Conservation (phyloP, 2,113 vertebrate species). For the Meriones unguiculatus region DNA sequence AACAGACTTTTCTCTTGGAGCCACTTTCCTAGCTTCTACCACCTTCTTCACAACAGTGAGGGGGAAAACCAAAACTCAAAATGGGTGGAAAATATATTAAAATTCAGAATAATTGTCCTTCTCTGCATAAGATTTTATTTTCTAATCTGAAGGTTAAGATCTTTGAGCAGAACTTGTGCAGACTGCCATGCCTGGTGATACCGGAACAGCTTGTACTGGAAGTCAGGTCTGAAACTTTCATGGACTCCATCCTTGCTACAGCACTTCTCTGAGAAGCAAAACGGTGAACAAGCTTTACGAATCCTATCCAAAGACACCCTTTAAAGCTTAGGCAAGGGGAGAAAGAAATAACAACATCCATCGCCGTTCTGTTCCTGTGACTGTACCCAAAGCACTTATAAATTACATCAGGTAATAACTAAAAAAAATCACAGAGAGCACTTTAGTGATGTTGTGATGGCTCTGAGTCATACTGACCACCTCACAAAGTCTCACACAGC, state of each 20-base stretch:
- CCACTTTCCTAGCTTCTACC: not conserved
- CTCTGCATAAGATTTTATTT: not conserved
- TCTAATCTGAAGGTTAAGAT: not conserved
- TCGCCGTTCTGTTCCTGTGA: conserved; percentile 3
- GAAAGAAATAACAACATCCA: not conserved
- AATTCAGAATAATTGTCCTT: not conserved
- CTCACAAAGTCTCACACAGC: not conserved
- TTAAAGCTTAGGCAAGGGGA: conserved; percentile 39
- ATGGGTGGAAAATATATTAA: not conserved
- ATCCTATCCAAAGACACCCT: conserved; percentile 62
- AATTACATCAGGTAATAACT: not conserved
- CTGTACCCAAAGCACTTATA: not conserved
- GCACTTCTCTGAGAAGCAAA: conserved; percentile 42
- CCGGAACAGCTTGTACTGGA: conserved; percentile 43
- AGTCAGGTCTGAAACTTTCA: conserved; percentile 44
- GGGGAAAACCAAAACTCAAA: not conserved
- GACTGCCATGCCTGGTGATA: not conserved
- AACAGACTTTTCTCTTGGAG: not conserved
- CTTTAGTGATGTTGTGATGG: conserved; percentile 44
- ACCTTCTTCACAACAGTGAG: not conserved
- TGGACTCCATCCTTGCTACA: conserved; percentile 3
- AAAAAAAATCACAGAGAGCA: conserved; percentile 30
- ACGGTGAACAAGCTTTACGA: conserved; percentile 50
- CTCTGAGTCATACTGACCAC: not conserved
- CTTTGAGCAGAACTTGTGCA: not conserved